A percentile compares a stretch with the other conserved stretches of the same genome.
Evolutionary conservation across 2,113 vertebrate genomes (phyloP).

Genomic region (Nothocercus julius): DNA sequence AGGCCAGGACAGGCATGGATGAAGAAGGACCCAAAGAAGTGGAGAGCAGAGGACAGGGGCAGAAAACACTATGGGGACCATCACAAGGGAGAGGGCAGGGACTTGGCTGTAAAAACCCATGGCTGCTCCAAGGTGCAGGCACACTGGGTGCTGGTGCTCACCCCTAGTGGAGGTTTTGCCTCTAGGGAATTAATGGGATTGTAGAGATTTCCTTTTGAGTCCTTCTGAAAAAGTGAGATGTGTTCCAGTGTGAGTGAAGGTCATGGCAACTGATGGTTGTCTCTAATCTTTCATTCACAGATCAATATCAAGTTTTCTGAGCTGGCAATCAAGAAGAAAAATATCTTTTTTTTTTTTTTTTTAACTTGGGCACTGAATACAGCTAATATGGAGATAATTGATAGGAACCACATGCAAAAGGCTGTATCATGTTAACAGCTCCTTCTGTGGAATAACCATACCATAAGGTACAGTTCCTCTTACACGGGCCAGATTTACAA

Average conservation of each 20-base stretch:
- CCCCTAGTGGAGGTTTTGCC: not conserved
- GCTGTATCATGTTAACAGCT: not conserved
- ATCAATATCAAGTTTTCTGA: not conserved
- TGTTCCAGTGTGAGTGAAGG: not conserved
- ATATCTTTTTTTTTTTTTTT: not conserved
- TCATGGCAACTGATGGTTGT: rapidly evolving
- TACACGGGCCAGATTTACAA: not conserved
- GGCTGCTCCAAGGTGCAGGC: not conserved
- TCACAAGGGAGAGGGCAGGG: not conserved
- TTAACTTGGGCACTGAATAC: not conserved
- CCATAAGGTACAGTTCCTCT: not conserved
- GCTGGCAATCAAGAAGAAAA: not conserved
- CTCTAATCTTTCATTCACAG: not conserved
- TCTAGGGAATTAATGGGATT: not conserved
- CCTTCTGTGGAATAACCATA: not conserved
- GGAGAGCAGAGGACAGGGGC: not conserved
- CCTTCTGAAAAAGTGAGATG: not conserved
- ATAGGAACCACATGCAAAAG: not conserved
- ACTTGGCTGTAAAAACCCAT: not conserved
- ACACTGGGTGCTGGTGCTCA: rapidly evolving
- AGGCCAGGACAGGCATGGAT: rapidly evolving
- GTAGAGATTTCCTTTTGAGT: not conserved
- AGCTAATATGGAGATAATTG: not conserved
- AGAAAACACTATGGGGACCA: not conserved
- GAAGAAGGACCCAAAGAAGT: not conserved